Evolutionary conservation across 2,888 invertebrate genomes (phyloP).

Genomic region (Eristalis intricaria): DNA sequence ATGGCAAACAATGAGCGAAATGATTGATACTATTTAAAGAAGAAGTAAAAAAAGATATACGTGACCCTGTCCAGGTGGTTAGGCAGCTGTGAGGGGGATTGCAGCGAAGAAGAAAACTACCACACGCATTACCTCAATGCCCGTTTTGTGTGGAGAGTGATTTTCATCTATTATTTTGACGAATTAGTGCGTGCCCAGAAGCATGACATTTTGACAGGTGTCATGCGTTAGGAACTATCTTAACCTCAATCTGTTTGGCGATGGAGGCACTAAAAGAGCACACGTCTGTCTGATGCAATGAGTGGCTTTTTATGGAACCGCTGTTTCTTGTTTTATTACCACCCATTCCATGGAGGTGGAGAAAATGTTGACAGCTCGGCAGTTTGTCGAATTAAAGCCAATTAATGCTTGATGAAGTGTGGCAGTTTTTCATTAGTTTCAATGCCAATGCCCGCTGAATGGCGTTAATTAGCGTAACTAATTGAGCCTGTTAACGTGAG

Average conservation of each 20-base stretch:
- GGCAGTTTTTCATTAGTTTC: neutral
- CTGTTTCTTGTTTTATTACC: neutral
- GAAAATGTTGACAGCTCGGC: neutral
- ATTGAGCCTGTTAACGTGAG: neutral
- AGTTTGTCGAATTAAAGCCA: neutral
- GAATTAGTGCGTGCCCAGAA: conserved; percentile 19
- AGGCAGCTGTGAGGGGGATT: neutral
- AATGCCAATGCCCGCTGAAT: conserved; percentile 29
- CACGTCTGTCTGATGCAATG: neutral
- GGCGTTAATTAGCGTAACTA: conserved; percentile 1
- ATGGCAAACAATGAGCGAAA: conserved; percentile 13
- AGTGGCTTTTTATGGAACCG: neutral
- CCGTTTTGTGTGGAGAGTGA: neutral
- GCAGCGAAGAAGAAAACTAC: neutral
- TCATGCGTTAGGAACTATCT: conserved; percentile 11
- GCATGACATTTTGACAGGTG: conserved; percentile 43
- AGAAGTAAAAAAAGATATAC: conserved; percentile 36
- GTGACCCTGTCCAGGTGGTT: conserved; percentile 49
- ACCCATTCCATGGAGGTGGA: neutral
- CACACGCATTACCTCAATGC: neutral
- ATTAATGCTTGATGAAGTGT: conserved; percentile 36
- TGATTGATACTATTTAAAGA: neutral
- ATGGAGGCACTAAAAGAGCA: neutral
- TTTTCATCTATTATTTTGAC: conserved; percentile 1
- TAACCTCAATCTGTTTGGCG: conserved; percentile 32